Base-by-base conservation (phyloP, 2,888 invertebrate genomes). In the Morpho achilles region DNA sequence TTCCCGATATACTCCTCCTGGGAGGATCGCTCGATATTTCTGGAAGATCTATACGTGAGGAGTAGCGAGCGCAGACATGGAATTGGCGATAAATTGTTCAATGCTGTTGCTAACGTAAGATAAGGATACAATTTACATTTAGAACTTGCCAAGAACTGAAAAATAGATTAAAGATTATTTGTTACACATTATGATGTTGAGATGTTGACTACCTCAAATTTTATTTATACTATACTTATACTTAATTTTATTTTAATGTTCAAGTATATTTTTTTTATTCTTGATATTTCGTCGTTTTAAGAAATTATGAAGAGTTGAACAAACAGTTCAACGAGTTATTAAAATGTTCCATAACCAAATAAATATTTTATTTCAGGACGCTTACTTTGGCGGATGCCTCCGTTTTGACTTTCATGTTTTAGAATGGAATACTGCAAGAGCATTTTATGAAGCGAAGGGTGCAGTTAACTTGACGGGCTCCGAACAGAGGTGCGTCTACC, bases 1-100 rank as follows among this genome's bases (percentile, higher is more conserved):
- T 97, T 94, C 82, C 94, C 93, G 61, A 93, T 93, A 0, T 98
- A 97, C 82, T 97, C 97, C 3, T 96, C 97, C 0, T 97, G 97
- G 96, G 87, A 93, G 68, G 98, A 98, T 0, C 93, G 93, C 73
- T 87, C 93, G 0, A 90, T 96, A 71, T 95, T 95, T 85, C 87
- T 98, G 58, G 98, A 98, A 82, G 98, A 98, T 79, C 76, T 98
- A 39, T 98, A 96, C 77, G 94, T 98, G 3, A 92, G 93, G 10
- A 92, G 92, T 0, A 77, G 84, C 1, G 92, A 92, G 76, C 91
- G 97, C 23, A 87, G 91, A 2, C 84, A 85, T 49, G 94, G 95
- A 0, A 80, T 96, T 43, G 97, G 97, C 0, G 88, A 85, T 59
- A 85, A 83, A 60, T 83, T 97, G 39, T 93, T 96, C 75, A 82